phyloP scores from a whole-genome alignment of 2,797 vertebrate genomes.

The Botia kubotai region DNA sequence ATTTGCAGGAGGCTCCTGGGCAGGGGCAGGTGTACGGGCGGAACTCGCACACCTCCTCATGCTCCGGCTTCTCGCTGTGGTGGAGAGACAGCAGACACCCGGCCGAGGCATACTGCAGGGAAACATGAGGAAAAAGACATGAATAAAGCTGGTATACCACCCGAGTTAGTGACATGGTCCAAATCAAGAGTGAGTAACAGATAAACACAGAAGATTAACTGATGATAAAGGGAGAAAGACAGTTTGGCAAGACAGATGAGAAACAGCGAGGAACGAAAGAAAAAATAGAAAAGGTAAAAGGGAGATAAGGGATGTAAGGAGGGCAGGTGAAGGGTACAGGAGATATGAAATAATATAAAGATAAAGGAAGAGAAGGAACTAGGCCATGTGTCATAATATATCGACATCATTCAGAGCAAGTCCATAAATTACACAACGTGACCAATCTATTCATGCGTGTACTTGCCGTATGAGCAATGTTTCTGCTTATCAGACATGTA shows the following conservation, averaged over 20 bases:
- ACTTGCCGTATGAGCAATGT: conserved; percentile 6
- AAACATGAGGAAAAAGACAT: conserved; percentile 17
- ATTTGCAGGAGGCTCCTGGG: conserved; percentile 95
- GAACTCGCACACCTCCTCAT: conserved; percentile 97
- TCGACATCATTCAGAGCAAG: conserved; percentile 3
- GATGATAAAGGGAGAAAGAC: conserved; percentile 19
- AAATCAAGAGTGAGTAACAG: conserved; percentile 6
- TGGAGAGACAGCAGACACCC: conserved; percentile 79
- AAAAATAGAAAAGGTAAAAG: neutral
- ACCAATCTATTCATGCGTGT: conserved; percentile 9
- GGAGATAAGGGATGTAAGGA: conserved; percentile 27
- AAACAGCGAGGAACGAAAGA: conserved; percentile 10
- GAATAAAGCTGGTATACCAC: neutral
- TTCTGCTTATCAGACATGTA: conserved; percentile 28
- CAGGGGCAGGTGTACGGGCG: conserved; percentile 97
- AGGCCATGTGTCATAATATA: conserved; percentile 10
- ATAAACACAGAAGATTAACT: conserved; percentile 22
- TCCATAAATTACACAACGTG: conserved; percentile 36
- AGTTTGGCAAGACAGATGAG: conserved; percentile 15
- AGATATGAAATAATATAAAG: conserved; percentile 16
- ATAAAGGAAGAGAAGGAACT: conserved; percentile 4
- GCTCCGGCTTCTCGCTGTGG: conserved; percentile 83
- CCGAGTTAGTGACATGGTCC: too few relatives aligned
- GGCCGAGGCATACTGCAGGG: conserved; percentile 74
- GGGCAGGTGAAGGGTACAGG: conserved; percentile 31